Evolutionary conservation across 1,140 invertebrate genomes (phyloP).

Genomic region (Zophobas atratus): DNA sequence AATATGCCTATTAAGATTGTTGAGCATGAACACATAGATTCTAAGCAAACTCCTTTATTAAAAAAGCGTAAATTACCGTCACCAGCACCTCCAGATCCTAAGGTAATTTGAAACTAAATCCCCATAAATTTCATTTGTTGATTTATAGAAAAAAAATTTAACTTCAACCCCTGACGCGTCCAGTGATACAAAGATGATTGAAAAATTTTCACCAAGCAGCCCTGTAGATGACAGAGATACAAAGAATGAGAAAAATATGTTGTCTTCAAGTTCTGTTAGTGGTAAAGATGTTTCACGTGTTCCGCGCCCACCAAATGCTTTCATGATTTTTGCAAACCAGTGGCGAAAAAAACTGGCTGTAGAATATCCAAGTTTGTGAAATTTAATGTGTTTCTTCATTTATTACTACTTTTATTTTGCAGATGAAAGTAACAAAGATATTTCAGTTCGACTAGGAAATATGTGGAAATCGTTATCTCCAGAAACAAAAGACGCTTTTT

Average conservation of each 20-base stretch:
- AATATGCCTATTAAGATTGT: slow-evolving; percentile 12
- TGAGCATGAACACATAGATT: neutral
- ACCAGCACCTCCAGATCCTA: slow-evolving; percentile 2
- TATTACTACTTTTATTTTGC: slow-evolving; percentile 47
- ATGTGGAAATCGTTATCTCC: slow-evolving; percentile 70
- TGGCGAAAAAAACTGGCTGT: slow-evolving; percentile 68
- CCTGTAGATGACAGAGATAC: no score
- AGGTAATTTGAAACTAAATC: slow-evolving; percentile 1
- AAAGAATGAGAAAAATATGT: neutral
- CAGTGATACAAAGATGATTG: no score
- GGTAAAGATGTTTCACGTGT: slow-evolving; percentile 3
- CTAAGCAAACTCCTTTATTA: neutral
- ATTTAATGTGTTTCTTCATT: slow-evolving; percentile 13
- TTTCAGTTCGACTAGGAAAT: slow-evolving; percentile 70
- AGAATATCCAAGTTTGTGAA: slow-evolving; percentile 66
- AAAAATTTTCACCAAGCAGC: no score
- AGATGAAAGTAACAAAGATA: slow-evolving; percentile 71
- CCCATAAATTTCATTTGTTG: neutral
- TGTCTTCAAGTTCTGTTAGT: neutral
- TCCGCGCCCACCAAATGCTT: slow-evolving; percentile 70
- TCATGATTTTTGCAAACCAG: slow-evolving; percentile 73
- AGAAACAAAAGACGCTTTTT: slow-evolving; percentile 69
- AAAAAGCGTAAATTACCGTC: slow-evolving; percentile 18
- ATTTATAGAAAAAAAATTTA: slow-evolving; percentile 1
- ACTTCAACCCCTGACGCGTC: neutral